phyloP scores from a whole-genome alignment of 2,888 invertebrate species.

The Phoenoteleia sp. region DNA sequence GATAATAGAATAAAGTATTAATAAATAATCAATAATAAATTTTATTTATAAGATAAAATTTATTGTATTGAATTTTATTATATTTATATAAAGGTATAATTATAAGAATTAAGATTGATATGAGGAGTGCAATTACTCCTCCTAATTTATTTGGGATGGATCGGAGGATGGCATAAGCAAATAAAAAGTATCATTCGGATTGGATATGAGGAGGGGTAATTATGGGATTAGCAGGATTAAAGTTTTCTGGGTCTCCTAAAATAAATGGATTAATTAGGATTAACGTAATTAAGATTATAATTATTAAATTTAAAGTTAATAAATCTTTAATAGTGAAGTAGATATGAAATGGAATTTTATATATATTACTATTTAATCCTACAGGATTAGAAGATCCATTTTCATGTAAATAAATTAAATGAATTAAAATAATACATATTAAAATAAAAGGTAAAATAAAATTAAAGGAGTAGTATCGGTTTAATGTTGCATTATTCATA shows the following conservation, averaged over 20 bases:
- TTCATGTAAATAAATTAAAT: conserved; percentile 90
- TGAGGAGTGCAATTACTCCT: conserved; percentile 90
- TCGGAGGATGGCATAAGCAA: conserved; percentile 94
- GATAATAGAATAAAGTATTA: conserved; percentile 89
- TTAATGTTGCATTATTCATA: conserved; percentile 91
- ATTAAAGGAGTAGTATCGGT: conserved; percentile 92
- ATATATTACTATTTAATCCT: conserved; percentile 89
- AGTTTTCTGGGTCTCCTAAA: conserved; percentile 92
- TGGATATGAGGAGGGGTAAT: conserved; percentile 92
- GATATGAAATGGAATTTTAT: conserved; percentile 91
- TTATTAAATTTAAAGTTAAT: conserved; percentile 88
- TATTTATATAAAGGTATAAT: conserved; percentile 88
- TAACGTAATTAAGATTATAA: conserved; percentile 87
- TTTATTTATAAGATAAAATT: conserved; percentile 89
- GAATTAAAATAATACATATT: conserved; percentile 88
- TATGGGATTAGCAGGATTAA: conserved; percentile 90
- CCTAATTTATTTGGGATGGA: conserved; percentile 94
- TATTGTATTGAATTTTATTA: conserved; percentile 84
- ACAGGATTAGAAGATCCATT: conserved; percentile 91
- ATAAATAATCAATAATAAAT: conserved; percentile 89
- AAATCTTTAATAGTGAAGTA: conserved; percentile 90
- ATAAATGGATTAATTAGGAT: conserved; percentile 88
- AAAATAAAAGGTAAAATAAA: conserved; percentile 92
- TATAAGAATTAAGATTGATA: conserved; percentile 91
- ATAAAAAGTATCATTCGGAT: conserved; percentile 95